phyloP scores from a whole-genome alignment of 2,113 vertebrate genomes.

The Cervus canadensis region DNA sequence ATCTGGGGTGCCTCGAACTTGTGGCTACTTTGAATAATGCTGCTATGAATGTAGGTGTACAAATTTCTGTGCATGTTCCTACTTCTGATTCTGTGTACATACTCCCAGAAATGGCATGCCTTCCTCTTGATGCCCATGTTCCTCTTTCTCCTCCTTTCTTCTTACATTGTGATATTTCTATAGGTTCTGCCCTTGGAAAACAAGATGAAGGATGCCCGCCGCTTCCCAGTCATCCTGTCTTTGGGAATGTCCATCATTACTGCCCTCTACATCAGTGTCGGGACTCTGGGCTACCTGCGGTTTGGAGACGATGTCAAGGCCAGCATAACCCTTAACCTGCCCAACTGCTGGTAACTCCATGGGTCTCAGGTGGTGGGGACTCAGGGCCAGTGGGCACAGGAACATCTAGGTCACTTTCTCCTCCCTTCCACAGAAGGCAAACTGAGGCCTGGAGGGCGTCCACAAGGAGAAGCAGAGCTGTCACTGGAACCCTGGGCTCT shows the following conservation, averaged over 20 bases:
- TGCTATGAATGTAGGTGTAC: background rate
- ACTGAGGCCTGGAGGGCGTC: background rate
- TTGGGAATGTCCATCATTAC: constrained; percentile 91
- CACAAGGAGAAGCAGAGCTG: background rate
- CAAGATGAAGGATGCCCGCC: constrained; percentile 91
- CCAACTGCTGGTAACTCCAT: constrained; percentile 93
- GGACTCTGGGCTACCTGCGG: constrained; percentile 90
- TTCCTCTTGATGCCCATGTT: background rate
- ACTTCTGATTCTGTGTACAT: background rate
- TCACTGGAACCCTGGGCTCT: background rate
- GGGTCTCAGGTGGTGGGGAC: background rate
- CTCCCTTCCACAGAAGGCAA: background rate
- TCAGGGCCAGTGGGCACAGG: background rate
- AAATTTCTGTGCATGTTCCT: background rate
- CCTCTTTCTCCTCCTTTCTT: background rate
- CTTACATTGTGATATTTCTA: background rate
- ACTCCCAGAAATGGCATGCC: background rate
- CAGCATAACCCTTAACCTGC: constrained; percentile 96
- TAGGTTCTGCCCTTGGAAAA: constrained; percentile 97
- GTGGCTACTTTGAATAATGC: background rate
- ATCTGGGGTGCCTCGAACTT: background rate
- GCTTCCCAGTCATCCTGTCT: constrained; percentile 88
- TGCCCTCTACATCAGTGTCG: constrained; percentile 87
- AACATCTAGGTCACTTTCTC: background rate
- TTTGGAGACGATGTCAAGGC: constrained; percentile 87